Evolutionary conservation across 1,140 invertebrate genomes (phyloP), one percentile per base, ranked within the genome.

Genomic region (Xylocopa sonorina): DNA sequence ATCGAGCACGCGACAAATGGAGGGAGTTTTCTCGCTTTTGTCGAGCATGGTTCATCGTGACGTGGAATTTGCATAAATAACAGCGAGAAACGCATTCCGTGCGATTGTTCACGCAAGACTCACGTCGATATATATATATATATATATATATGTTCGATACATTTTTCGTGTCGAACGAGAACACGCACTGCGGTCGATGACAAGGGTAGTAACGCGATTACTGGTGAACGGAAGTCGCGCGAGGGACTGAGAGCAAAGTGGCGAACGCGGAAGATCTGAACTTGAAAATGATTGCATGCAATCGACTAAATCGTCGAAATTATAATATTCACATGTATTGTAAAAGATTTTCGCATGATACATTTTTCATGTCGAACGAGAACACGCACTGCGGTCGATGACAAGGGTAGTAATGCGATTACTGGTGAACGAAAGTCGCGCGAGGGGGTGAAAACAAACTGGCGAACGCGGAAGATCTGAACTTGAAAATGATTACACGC

Each of bases 21-120:
- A 18, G n/a, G 10, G 18, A 24, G 51, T 74, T 74, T 74, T 73
- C 71, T 73, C 41, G 46, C 41, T 63, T 73, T 51, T 27, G n/a
- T 12, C 9, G 32, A 41, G 24, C 10, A 34, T 29, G 18, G 24
- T 58, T 24, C 21, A 2, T 10, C 7, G 24, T 50, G 58, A 24
- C 7, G 24, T 50, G 58, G 34, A 50, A 38, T 63, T 63, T 24
- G 29, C 27, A 9, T 14, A 16, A 41, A n/a, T 18, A n/a, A 18
- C 46, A 21, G n/a, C 18, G 34, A 32, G n/a, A 41, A 32, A 63
- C 72, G 27, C 41, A 63, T 63, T 63, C 29, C 46, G 14, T 21
- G 58, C 41, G 29, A 63, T 63, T 74, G 46, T 63, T 63, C 63
- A 41, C 27, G 41, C 57, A 24, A 1, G 18, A 10, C n/a, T 32